Evolutionary conservation across 92 coral and sea anemone genomes (phyloP).

Genomic region (Bergia puertoricense): DNA sequence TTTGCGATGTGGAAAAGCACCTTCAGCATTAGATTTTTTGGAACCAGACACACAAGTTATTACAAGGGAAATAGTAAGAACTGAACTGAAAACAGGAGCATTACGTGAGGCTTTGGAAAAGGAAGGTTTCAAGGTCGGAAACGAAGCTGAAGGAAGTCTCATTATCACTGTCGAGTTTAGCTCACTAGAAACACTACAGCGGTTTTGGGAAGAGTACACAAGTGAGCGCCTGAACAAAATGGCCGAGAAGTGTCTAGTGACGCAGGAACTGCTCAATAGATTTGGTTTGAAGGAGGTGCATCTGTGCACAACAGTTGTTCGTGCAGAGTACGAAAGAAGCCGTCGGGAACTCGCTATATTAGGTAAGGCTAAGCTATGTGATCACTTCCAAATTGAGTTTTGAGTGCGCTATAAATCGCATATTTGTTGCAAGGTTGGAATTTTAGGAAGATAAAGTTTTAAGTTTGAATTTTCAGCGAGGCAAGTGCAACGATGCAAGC

Average conservation of each 20-base stretch:
- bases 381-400: too few species aligned
- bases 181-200: background rate
- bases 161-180: background rate
- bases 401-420: too few species aligned
- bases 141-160: background rate
- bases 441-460: too few species aligned
- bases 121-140: background rate
- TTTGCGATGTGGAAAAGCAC: background rate
- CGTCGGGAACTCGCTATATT: background rate
- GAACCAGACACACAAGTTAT: background rate
- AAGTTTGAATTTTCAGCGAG: too few species aligned
- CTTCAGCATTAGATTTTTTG: background rate
- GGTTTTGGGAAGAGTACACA: slow-evolving; percentile 6
- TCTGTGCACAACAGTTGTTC: background rate
- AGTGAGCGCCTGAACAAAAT: background rate
- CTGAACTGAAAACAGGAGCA: background rate
- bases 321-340: background rate
- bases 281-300: background rate
- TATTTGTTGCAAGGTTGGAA: too few species aligned
- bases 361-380: background rate
- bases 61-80: background rate
- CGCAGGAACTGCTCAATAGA: background rate
- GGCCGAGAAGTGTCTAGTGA: slow-evolving; percentile 3
- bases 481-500: too few species aligned
- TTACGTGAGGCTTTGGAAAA: background rate